Evolutionary conservation across 2,888 invertebrate species (phyloP).

Genomic region (Dolomedes plantarius): DNA sequence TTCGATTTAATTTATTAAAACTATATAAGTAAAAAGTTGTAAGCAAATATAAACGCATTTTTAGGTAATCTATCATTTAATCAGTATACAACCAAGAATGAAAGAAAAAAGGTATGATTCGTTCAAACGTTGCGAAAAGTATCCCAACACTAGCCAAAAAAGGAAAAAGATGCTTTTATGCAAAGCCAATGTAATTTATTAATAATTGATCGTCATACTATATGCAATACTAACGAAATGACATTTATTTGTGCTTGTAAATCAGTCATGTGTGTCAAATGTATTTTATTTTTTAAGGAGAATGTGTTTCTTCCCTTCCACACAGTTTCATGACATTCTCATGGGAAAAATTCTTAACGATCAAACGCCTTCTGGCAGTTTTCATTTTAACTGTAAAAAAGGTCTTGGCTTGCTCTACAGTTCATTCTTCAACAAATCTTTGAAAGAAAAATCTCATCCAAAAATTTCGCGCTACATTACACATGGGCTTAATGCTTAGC

Average conservation of each 20-base stretch:
- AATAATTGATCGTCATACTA: neutral
- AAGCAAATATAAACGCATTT: no score
- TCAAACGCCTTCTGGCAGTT: slow-evolving; percentile 35
- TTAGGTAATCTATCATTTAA: no score
- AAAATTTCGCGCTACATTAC: slow-evolving; percentile 63
- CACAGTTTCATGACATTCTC: slow-evolving; percentile 9
- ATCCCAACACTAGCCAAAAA: neutral
- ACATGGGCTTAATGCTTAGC: slow-evolving; percentile 42
- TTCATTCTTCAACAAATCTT: slow-evolving; percentile 45
- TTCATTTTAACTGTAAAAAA: slow-evolving; percentile 28
- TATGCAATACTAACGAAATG: neutral
- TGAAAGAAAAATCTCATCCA: slow-evolving; percentile 48
- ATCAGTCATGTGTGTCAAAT: slow-evolving; percentile 3
- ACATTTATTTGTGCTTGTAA: neutral
- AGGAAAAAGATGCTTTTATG: neutral
- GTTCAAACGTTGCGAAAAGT: neutral
- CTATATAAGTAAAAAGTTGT: no score
- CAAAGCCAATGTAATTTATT: neutral
- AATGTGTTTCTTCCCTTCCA: neutral
- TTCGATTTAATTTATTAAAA: no score
- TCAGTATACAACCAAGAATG: no score
- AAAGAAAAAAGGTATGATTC: no score
- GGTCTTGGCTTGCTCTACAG: slow-evolving; percentile 31
- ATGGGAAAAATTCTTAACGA: slow-evolving; percentile 30
- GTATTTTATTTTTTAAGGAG: neutral